Evolutionary conservation across 2,113 vertebrate species (phyloP), one percentile per base, ranked within the genome.

Genomic region (Lophius piscatorius): DNA sequence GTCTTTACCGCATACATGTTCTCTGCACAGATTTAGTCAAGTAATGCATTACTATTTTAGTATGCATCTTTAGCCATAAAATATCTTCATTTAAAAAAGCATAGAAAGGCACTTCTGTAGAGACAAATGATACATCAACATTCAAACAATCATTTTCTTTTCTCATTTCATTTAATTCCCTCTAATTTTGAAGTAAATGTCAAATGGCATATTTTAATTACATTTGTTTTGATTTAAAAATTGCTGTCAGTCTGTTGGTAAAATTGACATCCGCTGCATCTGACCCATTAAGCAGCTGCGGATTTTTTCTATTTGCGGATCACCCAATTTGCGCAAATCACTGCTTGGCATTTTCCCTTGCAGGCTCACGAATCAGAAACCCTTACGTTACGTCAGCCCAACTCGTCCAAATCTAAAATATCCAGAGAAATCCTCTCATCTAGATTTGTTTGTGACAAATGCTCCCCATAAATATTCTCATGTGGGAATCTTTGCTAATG

Each of bases 91-190:
- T 39, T 63, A 2, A 46, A 16, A 10, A 45, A 58, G n/a, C n/a
- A n/a, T n/a, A n/a, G n/a, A 78, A 76, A 80, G 78, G 76, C 80
- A 86, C 74, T 50, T 70, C 9, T 44, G 18, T 39, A n/a, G 23
- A 9, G 1, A 20, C 8, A 2, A 62, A 62, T 34, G 24, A 12
- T 34, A 59, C 34, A 16, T 17, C 36, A 60, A 58, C 9, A 51
- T n/a, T 3, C 9, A 21, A 28, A 4, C 6, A 49, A n/a, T 39
- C 5, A 1, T 5, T 5, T 5, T 11, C 2, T 11, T 47, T 28
- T 13, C 26, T 38, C 11, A 20, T 4, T 14, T 2, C 16, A 22
- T 31, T 9, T 28, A 3, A 13, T 14, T 39, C 6, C 34, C n/a
- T 29, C 9, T 44, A 13, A 22, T 23, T 34, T 31, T 12, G 31